Conservation (phyloP, 2,888 invertebrate genomes). For the Melanostoma mellinum region DNA sequence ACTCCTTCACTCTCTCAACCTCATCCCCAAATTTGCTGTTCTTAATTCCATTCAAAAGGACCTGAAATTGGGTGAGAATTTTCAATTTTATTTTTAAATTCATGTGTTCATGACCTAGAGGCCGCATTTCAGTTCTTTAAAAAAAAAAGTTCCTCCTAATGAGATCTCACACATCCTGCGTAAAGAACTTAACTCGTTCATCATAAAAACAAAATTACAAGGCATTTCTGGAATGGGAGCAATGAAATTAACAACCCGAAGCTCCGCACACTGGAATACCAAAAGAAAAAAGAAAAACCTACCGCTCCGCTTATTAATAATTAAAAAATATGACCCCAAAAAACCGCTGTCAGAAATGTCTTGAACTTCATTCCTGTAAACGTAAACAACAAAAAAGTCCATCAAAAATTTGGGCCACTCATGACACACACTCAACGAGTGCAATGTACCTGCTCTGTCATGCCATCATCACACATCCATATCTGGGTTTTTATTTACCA, state of each 20-base stretch:
- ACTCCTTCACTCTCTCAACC: too few relatives aligned
- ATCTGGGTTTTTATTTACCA: neutral
- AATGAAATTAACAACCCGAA: conserved; percentile 22
- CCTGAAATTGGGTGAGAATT: too few relatives aligned
- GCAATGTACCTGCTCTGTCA: neutral
- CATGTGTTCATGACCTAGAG: too few relatives aligned
- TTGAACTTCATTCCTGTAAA: conserved; percentile 21
- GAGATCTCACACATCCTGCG: neutral
- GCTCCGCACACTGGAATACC: neutral
- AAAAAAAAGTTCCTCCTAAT: too few relatives aligned
- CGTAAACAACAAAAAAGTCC: conserved; percentile 21
- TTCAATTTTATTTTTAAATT: too few relatives aligned
- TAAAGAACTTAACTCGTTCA: conserved; percentile 18
- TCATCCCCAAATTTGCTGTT: too few relatives aligned
- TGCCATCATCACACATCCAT: neutral
- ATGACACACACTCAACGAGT: conserved; percentile 7
- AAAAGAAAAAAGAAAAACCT: conserved; percentile 2
- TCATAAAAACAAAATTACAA: conserved; percentile 30
- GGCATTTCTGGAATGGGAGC: conserved; percentile 27
- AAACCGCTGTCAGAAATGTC: conserved; percentile 9
- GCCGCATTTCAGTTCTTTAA: too few relatives aligned
- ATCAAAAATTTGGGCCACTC: conserved; percentile 34
- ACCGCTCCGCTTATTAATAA: conserved; percentile 29
- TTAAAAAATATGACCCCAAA: conserved; percentile 30
- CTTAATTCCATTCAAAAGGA: too few relatives aligned